phyloP scores from a whole-genome alignment of 2,797 vertebrate genomes.

The Caiman crocodilus region DNA sequence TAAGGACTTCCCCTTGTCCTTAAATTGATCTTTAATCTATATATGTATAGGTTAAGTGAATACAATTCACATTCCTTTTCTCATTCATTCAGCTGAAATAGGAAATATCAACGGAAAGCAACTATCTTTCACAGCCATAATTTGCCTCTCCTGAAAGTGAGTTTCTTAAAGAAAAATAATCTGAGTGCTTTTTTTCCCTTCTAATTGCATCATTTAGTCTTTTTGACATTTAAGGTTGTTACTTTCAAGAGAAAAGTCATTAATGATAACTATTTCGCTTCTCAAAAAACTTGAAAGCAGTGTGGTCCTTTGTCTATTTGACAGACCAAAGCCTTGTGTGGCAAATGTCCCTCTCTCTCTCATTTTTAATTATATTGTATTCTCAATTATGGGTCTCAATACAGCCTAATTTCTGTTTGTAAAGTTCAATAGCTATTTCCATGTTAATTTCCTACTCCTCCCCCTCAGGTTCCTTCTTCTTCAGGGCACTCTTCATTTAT shows the following conservation, averaged over 20 bases:
- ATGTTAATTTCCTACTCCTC: not conserved
- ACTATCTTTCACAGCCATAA: not conserved
- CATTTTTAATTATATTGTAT: conserved; percentile 13
- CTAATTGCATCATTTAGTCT: not conserved
- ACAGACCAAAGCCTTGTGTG: not conserved
- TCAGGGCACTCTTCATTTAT: conserved; percentile 1
- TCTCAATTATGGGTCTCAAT: not conserved
- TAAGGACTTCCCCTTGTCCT: not conserved
- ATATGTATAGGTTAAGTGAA: not conserved
- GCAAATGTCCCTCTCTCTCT: not conserved
- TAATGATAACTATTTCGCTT: not conserved
- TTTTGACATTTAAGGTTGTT: not conserved
- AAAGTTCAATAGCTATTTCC: not conserved
- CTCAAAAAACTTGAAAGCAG: conserved; percentile 1
- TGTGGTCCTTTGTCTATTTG: not conserved
- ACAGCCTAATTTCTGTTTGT: not conserved
- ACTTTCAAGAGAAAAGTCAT: not conserved
- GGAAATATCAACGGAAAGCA: conserved; percentile 7
- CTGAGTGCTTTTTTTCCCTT: not conserved
- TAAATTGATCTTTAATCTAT: not conserved
- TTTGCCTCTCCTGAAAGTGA: not conserved
- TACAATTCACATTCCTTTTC: not conserved
- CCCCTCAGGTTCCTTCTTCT: not conserved
- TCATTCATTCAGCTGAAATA: not conserved
- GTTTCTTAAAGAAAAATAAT: not conserved